phyloP scores from a whole-genome alignment of 2,113 vertebrate genomes.

The Nerophis ophidion region DNA sequence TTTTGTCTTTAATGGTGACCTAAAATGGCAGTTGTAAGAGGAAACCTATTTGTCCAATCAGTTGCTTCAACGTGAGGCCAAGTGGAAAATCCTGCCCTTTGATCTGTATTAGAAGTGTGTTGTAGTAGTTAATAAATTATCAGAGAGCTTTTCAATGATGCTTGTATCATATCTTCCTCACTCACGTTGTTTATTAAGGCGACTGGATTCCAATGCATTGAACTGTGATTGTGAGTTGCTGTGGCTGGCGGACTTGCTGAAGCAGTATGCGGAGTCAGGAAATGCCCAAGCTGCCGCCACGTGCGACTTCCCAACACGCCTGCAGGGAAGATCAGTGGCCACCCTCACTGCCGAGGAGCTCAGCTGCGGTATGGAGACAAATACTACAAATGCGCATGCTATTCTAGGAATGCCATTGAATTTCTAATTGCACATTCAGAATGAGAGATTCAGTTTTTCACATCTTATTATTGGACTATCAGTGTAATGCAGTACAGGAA shows the following conservation, averaged over 20 bases:
- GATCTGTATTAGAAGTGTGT: no score
- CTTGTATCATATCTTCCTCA: slow-evolving; percentile 11
- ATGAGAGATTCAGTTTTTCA: not conserved
- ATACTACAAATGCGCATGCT: not conserved
- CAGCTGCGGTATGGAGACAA: slow-evolving; percentile 82
- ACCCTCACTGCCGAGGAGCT: slow-evolving; percentile 90
- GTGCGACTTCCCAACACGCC: slow-evolving; percentile 84
- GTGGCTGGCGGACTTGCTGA: slow-evolving; percentile 91
- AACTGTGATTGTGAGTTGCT: slow-evolving; percentile 95
- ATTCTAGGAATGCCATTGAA: not conserved
- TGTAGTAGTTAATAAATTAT: not conserved
- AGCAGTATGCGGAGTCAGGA: slow-evolving; percentile 85
- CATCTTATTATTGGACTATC: no score
- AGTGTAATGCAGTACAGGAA: no score
- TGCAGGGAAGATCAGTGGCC: slow-evolving; percentile 93
- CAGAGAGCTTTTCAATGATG: not conserved
- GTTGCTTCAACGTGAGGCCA: no score
- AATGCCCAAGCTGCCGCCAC: slow-evolving; percentile 94
- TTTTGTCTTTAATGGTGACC: no score
- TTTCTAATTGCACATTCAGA: not conserved
- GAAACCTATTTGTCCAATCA: no score
- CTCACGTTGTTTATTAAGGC: slow-evolving; percentile 65
- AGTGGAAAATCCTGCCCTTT: no score
- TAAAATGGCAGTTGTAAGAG: no score
- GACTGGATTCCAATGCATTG: slow-evolving; percentile 90